Base-by-base conservation (phyloP, 2,113 vertebrate genomes). In the Passer montanus region DNA sequence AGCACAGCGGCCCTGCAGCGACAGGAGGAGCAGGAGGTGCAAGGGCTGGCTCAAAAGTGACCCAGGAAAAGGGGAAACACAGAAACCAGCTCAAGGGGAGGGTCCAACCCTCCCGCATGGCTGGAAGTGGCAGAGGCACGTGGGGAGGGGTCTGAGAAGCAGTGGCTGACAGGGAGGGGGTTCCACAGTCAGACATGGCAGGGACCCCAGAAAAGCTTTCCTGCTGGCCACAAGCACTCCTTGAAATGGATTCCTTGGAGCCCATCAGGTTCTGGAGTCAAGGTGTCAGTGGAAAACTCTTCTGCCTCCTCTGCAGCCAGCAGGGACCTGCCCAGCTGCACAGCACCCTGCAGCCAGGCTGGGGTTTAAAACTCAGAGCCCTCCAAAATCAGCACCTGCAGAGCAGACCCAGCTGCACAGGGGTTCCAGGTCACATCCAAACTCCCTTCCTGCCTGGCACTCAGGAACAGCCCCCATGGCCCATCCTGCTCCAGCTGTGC, bases 111-210 rank as follows among this genome's bases (percentile, higher is more conserved):
- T 23, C 59, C 22, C n/a, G 5, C 3, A 2, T 0, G 20, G 73
- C 53, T 50, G 39, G 20, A 30, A 55, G 15, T 13, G 50, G 76
- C 31, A 80, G 70, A 13, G 31, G 72, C 59, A 56, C 50, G 5
- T 0, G 3, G 13, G 69, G 90, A 77, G 15, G 35, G 28, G 10
- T 21, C 52, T 35, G 59, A 47, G 26, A 30, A 28, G 13, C 62
- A 44, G 47, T 0, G 1, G 11, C 35, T 15, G 58, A 17, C 2
- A 1, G 50, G 1, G 6, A 58, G 22, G 0, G 17, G 53, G 37
- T n/a, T 64, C 24, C 15, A 24, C 31, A 15, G 33, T 1, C 58
- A 75, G 53, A 39, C 52, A 13, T 1, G 11, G 47, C 22, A 64
- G 30, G 23, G 26, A 66, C 44, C 8, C 23, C 46, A 87, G 69